Evolutionary conservation across 2,113 vertebrate species (phyloP), one percentile per base, ranked within the genome.

Genomic region (Melospiza melodia): DNA sequence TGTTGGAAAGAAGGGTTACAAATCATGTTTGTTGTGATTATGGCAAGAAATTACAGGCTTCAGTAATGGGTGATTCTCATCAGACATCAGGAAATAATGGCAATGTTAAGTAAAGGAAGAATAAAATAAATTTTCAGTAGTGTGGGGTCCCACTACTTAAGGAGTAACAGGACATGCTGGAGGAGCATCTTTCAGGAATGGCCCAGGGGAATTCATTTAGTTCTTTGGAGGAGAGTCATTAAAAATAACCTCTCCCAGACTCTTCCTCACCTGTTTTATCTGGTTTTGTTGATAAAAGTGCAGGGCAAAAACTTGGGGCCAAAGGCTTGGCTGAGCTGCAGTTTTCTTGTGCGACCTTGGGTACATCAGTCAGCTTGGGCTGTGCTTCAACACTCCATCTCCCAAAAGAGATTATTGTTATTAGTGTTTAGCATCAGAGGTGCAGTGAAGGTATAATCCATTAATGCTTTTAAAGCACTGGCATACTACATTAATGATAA

Each of bases 401-500:
- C 49, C 57, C 68, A 73, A 77, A 72, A 48, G 52, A 74, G 43
- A 20, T 62, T 62, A 62, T 62, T 62, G 7, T 73, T 72, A 48
- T 76, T 93, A 66, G 74, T 80, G 67, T 94, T 95, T 80, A 93
- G 68, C 65, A 67, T 80, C 52, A 74, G 68, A 76, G 59, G 63
- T 95, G 33, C 72, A 96, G 82, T 22, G 43, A 74, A 92, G 61
- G 59, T 87, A 82, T 67, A 85, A 84, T 84, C 68, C 71, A 66
- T 69, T 84, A 87, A 90, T 74, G 81, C 82, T 95, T 96, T 91
- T 91, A 93, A 91, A 89, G 63, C 3, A 2, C 63, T 74, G 72
- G 75, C 55, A 28, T 85, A 83, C 67, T 91, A 85, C 67, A 48
- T 84, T 87, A 84, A 83, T 95, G 93, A 87, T 90, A 94, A 87